These are phyloP conservation scores for Dorcus hopei DNA, from an alignment of 2,888 invertebrate genomes.

Conservation along the genomic window DNA sequence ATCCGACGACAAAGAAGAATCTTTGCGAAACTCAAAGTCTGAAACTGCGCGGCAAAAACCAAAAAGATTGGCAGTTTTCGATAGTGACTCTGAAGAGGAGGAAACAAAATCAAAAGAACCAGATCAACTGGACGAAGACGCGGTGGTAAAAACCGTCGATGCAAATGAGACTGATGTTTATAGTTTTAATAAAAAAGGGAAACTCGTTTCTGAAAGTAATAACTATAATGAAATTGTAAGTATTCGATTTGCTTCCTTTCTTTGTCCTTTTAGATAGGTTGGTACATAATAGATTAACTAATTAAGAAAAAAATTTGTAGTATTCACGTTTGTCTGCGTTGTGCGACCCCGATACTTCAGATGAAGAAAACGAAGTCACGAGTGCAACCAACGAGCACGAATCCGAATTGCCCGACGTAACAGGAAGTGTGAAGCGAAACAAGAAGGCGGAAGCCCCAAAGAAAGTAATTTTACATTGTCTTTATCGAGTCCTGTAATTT, in stretches of 20 bases:
- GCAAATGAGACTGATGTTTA: slow-evolving; percentile 18
- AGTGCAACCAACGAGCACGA: slow-evolving; percentile 13
- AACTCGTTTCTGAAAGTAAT: slow-evolving; percentile 20
- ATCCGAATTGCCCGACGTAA: slow-evolving; percentile 9
- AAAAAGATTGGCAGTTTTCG: slow-evolving; percentile 17
- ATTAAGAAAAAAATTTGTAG: slow-evolving; percentile 13
- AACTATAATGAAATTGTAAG: background rate
- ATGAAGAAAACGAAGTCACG: slow-evolving; percentile 23
- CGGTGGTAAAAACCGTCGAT: background rate
- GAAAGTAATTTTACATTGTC: background rate
- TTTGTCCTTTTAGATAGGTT: no score
- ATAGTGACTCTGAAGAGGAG: slow-evolving; percentile 28
- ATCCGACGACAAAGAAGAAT: background rate
- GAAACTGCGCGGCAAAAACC: slow-evolving; percentile 1
- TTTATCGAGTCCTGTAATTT: background rate
- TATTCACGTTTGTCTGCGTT: slow-evolving; percentile 45
- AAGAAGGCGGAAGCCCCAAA: background rate
- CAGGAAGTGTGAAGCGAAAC: slow-evolving; percentile 7
- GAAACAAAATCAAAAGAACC: slow-evolving; percentile 3
- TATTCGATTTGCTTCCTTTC: no score
- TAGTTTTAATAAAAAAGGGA: slow-evolving; percentile 22
- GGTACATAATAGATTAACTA: no score
- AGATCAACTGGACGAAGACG: slow-evolving; percentile 23
- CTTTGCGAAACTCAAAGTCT: background rate
- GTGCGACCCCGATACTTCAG: slow-evolving; percentile 57